phyloP scores from a whole-genome alignment of 2,888 invertebrate species.

The Callimorpha dominula region DNA sequence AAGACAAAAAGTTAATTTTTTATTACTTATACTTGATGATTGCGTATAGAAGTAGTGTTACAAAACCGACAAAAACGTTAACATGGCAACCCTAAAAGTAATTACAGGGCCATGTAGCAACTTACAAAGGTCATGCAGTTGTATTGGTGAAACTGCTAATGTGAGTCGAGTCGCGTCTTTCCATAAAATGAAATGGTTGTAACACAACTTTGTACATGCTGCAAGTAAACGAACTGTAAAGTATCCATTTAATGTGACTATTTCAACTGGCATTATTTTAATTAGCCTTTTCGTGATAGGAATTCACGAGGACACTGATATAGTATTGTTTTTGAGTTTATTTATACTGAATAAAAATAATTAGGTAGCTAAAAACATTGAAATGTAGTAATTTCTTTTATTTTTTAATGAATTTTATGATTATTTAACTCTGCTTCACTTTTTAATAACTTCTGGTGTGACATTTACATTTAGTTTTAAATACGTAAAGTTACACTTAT shows the following conservation, averaged over 20 bases:
- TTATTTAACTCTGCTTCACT: no score
- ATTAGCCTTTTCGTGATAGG: slow-evolving; percentile 18
- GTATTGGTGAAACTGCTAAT: slow-evolving; percentile 38
- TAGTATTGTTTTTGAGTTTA: no score
- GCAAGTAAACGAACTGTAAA: slow-evolving; percentile 35
- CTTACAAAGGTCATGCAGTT: slow-evolving; percentile 36
- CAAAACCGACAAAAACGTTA: not conserved
- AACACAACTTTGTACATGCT: slow-evolving; percentile 27
- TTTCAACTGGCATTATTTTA: slow-evolving; percentile 27
- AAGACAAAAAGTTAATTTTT: no score
- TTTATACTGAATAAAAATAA: no score
- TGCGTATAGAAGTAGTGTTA: not conserved
- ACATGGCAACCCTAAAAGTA: slow-evolving; percentile 15
- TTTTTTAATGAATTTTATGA: no score
- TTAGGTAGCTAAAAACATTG: no score
- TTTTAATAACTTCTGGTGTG: no score
- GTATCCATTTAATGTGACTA: slow-evolving; percentile 18
- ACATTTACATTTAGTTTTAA: not conserved
- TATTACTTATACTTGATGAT: no score
- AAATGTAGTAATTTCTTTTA: no score
- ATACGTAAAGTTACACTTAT: not conserved
- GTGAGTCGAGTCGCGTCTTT: slow-evolving; percentile 37
- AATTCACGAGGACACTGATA: not conserved
- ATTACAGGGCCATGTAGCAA: not conserved
- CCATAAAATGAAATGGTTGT: slow-evolving; percentile 29